Conservation (phyloP, 2,888 invertebrate species). For the Volucella inflata region DNA sequence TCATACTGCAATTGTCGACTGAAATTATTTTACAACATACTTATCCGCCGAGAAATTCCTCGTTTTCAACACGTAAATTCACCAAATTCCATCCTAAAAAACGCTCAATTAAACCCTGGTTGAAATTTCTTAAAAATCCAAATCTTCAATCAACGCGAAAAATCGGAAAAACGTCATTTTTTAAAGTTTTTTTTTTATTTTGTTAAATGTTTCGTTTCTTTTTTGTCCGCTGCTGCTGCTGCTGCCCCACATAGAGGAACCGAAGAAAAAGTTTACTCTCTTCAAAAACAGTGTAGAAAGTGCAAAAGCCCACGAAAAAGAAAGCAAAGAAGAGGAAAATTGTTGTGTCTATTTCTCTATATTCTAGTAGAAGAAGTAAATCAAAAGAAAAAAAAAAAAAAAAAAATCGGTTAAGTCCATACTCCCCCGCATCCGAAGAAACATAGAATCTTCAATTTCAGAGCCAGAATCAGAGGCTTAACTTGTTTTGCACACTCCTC, state of each 20-base stretch:
- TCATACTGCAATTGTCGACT: slow-evolving; percentile 59
- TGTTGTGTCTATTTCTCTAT: background rate
- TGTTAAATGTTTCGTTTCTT: slow-evolving; percentile 61
- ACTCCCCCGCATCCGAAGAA: slow-evolving; percentile 21
- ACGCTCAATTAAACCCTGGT: slow-evolving; percentile 5
- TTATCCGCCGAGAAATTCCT: slow-evolving; percentile 27
- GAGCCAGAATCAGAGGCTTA: slow-evolving; percentile 25
- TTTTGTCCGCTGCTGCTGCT: slow-evolving; percentile 46
- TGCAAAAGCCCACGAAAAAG: slow-evolving; percentile 66
- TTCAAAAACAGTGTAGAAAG: slow-evolving; percentile 68
- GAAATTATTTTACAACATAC: slow-evolving; percentile 23
- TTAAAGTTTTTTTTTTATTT: slow-evolving; percentile 14
- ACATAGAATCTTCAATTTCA: background rate
- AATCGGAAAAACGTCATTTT: slow-evolving; percentile 42
- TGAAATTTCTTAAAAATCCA: slow-evolving; percentile 9
- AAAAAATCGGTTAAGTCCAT: background rate
- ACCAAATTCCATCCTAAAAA: slow-evolving; percentile 40
- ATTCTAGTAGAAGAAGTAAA: background rate
- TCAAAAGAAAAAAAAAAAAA: slow-evolving; percentile 8
- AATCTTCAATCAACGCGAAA: slow-evolving; percentile 26
- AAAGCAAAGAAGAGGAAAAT: slow-evolving; percentile 41
- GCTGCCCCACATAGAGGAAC: slow-evolving; percentile 36
- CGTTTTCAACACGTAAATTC: slow-evolving; percentile 11
- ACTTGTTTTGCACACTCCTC: slow-evolving; percentile 53
- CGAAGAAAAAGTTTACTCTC: too few relatives aligned